Evolutionary conservation across 2,797 vertebrate genomes (phyloP), one percentile per base, ranked within the genome.

Genomic region (Alca torda): DNA sequence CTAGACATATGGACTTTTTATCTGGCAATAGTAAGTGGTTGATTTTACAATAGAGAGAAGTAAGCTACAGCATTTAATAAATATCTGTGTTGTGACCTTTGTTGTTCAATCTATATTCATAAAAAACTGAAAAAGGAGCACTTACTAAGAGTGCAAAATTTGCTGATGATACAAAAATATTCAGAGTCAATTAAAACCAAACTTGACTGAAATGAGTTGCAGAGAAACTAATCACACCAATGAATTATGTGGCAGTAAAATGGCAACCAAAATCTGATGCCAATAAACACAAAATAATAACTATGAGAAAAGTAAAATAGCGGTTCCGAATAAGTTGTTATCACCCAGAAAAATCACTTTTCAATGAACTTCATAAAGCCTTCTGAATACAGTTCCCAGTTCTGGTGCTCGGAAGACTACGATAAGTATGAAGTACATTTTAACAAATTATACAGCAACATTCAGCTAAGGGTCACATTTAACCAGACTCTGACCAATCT

Each of bases 1-100:
- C 23, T 26, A 77, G 37, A 60, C n/a, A 76, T 68, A 90, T 1
- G 43, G 51, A 70, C n/a, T 74, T 59, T 48, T 83, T 85, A 73
- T 92, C 67, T 90, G 60, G 39, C 84, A 89, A 74, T 3, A 56
- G 16, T 24, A 77, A 87, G 57, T 45, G 19, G 26, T 7, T 90
- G 64, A 73, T 93, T 93, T 64, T 67, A 91, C 60, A 80, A 74
- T n/a, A 95, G n/a, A 74, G 84, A n/a, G 24, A 79, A 76, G 13
- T 24, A 74, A 70, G n/a, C 45, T 68, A 84, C 57, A 75, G 35
- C 24, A 41, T 79, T 76, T 89, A 43, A 85, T 13, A 83, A 77
- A 51, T 73, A 67, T 48, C 17, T 56, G 7, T 51, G 18, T 45
- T 85, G 63, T 67, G 53, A 91, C 53, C 56, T 93, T 72, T 77